phyloP scores from a whole-genome alignment of 2,888 invertebrate species.

The Pyrrhosoma nymphula region DNA sequence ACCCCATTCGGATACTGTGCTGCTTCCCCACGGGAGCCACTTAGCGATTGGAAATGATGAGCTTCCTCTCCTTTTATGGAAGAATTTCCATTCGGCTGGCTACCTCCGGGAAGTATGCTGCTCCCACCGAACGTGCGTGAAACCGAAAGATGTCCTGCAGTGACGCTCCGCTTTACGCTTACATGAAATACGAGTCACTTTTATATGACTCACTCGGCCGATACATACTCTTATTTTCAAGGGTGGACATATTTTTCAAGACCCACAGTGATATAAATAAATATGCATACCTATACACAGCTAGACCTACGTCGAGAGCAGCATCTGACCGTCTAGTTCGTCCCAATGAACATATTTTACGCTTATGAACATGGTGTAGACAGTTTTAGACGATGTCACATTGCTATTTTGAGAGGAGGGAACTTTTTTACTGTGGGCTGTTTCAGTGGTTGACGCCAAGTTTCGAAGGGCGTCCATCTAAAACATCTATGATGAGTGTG shows the following conservation, averaged over 20 bases:
- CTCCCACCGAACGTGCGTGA: background rate
- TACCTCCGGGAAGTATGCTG: background rate
- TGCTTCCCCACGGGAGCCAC: constrained; percentile 40
- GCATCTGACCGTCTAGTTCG: background rate
- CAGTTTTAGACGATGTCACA: background rate
- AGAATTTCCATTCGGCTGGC: background rate
- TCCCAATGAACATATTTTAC: constrained; percentile 41
- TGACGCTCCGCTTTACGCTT: constrained; percentile 38
- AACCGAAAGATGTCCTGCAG: background rate
- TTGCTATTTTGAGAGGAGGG: background rate
- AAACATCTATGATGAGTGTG: background rate
- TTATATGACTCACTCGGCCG: background rate
- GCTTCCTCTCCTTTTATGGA: background rate
- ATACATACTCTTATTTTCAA: background rate
- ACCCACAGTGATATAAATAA: background rate
- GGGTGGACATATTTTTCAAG: constrained; percentile 11
- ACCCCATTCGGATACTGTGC: constrained; percentile 42
- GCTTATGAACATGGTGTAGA: constrained; percentile 48
- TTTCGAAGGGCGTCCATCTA: background rate
- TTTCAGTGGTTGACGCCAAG: background rate
- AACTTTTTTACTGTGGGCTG: background rate
- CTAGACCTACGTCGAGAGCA: background rate
- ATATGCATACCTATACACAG: background rate
- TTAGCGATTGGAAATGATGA: constrained; percentile 18
- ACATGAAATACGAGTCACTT: background rate